phyloP scores from a whole-genome alignment of 30 jellyfish, hydroid and myxozoan species.

The Phacellophora camtschatica region DNA sequence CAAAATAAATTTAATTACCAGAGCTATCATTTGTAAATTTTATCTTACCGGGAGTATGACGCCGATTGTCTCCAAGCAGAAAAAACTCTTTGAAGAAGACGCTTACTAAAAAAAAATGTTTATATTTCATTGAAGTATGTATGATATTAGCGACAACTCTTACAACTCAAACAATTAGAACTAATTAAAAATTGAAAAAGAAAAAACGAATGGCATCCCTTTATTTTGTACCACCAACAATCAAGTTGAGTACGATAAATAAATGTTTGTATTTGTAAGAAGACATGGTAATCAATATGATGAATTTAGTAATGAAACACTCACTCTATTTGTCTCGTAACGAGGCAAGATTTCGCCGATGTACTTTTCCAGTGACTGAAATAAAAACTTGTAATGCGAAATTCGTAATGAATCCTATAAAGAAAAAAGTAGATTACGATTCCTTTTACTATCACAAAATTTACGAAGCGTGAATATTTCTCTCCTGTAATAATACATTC shows the following conservation, averaged over 20 bases:
- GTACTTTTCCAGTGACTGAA: conserved; percentile 29
- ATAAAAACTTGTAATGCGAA: background rate
- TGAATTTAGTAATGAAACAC: background rate
- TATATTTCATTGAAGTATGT: background rate
- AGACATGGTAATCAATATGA: background rate
- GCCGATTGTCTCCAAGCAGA: conserved; percentile 52
- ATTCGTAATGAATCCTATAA: conserved; percentile 35
- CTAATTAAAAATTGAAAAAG: no score
- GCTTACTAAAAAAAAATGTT: conserved; percentile 6
- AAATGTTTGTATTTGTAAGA: background rate
- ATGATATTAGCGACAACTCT: no score
- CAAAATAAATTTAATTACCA: background rate
- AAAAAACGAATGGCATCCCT: no score
- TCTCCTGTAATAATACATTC: no score
- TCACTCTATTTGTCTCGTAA: conserved; percentile 35
- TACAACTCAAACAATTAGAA: no score
- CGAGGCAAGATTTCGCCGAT: background rate
- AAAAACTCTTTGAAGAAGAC: conserved; percentile 24
- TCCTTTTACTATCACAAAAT: no score
- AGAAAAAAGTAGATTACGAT: background rate
- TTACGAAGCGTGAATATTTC: no score
- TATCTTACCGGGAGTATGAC: conserved; percentile 17
- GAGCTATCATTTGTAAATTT: background rate
- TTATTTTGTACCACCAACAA: no score
- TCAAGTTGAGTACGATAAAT: conserved; percentile 26